These are phyloP conservation scores for Turritopsis rubra DNA, from an alignment of 30 jellyfish, hydroid and myxozoan species.

Conservation along the genomic window DNA sequence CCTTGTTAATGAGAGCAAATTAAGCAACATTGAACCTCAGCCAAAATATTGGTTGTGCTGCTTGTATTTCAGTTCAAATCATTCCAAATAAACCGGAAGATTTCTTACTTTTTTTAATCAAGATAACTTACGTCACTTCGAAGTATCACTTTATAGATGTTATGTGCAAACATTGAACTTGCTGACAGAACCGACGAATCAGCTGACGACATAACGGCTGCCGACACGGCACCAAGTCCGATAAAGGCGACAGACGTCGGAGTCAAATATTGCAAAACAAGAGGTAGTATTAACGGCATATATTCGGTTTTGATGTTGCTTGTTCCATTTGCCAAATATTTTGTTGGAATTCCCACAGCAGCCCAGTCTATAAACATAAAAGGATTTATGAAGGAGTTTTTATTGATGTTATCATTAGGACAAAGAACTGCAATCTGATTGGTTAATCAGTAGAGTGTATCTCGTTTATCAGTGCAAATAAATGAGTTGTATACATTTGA, in stretches of 20 bases:
- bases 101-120: neutral
- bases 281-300: slow-evolving; percentile 64
- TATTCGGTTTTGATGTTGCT: slow-evolving; percentile 9
- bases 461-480: too few species aligned
- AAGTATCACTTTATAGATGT: slow-evolving; percentile 58
- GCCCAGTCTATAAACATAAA: neutral
- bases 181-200: slow-evolving; percentile 91
- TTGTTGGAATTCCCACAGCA: slow-evolving; percentile 3
- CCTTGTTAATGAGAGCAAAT: too few species aligned
- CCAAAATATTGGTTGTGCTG: too few species aligned
- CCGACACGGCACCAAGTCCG: slow-evolving; percentile 89
- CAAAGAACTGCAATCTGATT: too few species aligned
- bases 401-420: too few species aligned
- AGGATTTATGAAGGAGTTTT: neutral
- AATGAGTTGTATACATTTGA: too few species aligned
- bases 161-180: slow-evolving; percentile 77
- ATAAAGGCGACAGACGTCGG: slow-evolving; percentile 81
- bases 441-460: too few species aligned
- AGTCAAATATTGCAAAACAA: slow-evolving; percentile 67
- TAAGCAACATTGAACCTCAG: too few species aligned
- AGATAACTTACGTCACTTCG: slow-evolving; percentile 45
- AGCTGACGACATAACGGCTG: slow-evolving; percentile 95
- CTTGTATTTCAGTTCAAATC: too few species aligned
- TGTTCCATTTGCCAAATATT: slow-evolving; percentile 6
- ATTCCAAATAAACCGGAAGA: neutral